phyloP scores from a whole-genome alignment of 2,888 invertebrate species.

The Koerneria pararmatus region DNA sequence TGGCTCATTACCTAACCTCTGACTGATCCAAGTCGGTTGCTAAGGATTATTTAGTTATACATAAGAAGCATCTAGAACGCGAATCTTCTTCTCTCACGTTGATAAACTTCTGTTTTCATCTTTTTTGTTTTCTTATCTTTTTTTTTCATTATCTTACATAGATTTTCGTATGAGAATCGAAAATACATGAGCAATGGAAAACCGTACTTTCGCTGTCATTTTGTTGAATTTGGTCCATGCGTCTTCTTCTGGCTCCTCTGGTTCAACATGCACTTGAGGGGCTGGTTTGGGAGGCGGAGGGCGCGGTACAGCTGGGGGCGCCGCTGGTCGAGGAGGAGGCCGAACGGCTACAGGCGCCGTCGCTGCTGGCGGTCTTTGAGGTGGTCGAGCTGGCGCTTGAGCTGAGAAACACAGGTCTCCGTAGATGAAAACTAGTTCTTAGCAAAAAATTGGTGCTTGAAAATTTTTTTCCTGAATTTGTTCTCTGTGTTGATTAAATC shows the following conservation, averaged over 20 bases:
- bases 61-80: too few relatives aligned
- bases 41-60: too few relatives aligned
- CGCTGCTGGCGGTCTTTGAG: not conserved
- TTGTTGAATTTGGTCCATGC: constrained; percentile 56
- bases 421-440: too few relatives aligned
- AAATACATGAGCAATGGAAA: not conserved
- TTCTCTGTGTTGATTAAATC: not conserved
- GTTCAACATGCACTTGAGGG: constrained; percentile 24
- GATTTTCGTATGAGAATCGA: too few relatives aligned
- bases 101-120: too few relatives aligned
- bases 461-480: not conserved
- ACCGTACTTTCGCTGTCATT: constrained; percentile 52
- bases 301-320: constrained; percentile 37
- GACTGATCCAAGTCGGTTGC: too few relatives aligned
- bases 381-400: too few relatives aligned
- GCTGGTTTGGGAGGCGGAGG: constrained; percentile 40
- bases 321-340: constrained; percentile 35
- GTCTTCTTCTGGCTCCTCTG: constrained; percentile 51
- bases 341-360: constrained; percentile 35
- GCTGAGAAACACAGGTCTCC: too few relatives aligned
- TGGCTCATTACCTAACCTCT: too few relatives aligned
- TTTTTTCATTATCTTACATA: too few relatives aligned
- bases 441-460: not conserved
- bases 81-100: too few relatives aligned
- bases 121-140: too few relatives aligned